Evolutionary conservation across 2,113 vertebrate species (phyloP).

Genomic region (Nerophis lumbriciformis): DNA sequence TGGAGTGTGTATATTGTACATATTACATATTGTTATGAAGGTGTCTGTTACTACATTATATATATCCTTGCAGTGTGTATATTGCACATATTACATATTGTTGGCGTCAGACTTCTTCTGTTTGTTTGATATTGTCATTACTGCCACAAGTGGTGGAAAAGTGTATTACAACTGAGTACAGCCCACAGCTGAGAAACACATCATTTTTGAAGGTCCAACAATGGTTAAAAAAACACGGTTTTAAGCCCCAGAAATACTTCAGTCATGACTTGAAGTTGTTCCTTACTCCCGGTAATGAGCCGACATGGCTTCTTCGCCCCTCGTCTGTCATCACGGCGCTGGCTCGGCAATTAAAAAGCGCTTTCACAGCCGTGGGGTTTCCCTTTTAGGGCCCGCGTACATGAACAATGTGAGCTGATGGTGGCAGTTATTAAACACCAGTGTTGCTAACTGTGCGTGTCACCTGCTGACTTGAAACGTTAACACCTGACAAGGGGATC

Average conservation of each 20-base stretch:
- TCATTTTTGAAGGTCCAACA: too few species aligned
- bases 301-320: neutral
- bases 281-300: neutral
- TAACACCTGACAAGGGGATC: constrained; percentile 4
- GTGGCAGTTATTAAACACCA: constrained; percentile 9
- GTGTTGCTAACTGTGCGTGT: neutral
- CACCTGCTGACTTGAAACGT: constrained; percentile 3
- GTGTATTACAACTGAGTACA: too few species aligned
- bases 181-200: too few species aligned
- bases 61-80: too few species aligned
- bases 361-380: constrained; percentile 8
- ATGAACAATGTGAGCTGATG: constrained; percentile 11
- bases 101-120: too few species aligned
- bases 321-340: neutral
- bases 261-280: neutral
- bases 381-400: neutral
- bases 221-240: neutral
- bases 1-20: too few species aligned
- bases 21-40: too few species aligned
- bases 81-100: too few species aligned
- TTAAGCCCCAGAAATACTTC: constrained; percentile 1
- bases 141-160: too few species aligned
- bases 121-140: too few species aligned
- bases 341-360: neutral
- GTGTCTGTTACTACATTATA: too few species aligned